These are phyloP conservation scores for Philhelius pedissequus DNA, from an alignment of 2,888 invertebrate species.

Conservation along the genomic window DNA sequence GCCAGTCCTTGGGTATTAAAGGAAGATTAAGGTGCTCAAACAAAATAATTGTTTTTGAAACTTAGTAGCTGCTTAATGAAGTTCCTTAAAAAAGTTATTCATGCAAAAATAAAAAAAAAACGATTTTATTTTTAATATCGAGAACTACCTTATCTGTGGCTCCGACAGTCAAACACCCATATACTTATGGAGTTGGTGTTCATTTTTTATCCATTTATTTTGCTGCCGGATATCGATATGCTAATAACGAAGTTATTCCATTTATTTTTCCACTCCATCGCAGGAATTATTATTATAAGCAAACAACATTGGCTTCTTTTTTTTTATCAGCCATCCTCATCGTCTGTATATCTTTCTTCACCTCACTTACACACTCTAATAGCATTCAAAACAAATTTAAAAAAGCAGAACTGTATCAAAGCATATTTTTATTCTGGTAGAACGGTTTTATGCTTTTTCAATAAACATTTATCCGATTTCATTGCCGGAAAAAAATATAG, in stretches of 20 bases:
- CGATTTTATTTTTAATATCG: not conserved
- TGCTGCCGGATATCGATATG: conserved; percentile 63
- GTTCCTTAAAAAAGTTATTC: not conserved
- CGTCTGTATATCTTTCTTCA: not conserved
- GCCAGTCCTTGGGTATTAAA: no score
- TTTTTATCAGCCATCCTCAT: not conserved
- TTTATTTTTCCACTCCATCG: conserved; percentile 68
- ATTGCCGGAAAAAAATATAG: conserved; percentile 68
- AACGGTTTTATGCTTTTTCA: conserved; percentile 80
- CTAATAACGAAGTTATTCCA: conserved; percentile 69
- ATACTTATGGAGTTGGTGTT: not conserved
- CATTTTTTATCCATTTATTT: conserved; percentile 20
- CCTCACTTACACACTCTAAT: conserved; percentile 23
- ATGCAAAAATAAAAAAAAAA: not conserved
- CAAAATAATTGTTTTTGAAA: no score
- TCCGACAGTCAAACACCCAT: not conserved
- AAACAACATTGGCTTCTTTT: conserved; percentile 55
- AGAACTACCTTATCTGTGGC: conserved; percentile 8
- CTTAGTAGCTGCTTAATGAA: not conserved
- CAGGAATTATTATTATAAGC: conserved; percentile 69
- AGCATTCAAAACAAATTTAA: conserved; percentile 66
- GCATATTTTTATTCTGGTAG: conserved; percentile 80
- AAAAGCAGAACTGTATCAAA: conserved; percentile 76
- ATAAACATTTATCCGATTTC: conserved; percentile 79
- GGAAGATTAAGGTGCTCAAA: no score